Evolutionary conservation across 2,797 vertebrate species (phyloP).

Genomic region (Liasis olivaceus): DNA sequence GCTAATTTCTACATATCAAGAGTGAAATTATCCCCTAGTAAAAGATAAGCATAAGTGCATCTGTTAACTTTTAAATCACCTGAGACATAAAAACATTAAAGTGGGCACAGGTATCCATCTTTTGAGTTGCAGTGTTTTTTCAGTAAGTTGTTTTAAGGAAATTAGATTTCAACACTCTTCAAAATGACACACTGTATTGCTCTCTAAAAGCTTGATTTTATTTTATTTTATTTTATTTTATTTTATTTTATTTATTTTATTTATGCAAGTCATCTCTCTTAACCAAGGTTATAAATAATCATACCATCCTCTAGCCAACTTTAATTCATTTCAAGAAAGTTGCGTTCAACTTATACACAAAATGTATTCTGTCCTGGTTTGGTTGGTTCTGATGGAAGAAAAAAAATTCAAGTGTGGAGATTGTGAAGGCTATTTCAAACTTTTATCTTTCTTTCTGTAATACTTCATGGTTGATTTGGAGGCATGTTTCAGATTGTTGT

Average conservation of each 20-base stretch:
- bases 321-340: not conserved
- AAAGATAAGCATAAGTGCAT: constrained; percentile 67
- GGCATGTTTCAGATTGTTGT: too few relatives aligned
- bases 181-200: constrained; percentile 28
- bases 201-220: not conserved
- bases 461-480: too few relatives aligned
- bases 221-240: too few relatives aligned
- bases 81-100: constrained; percentile 52
- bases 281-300: not conserved
- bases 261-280: not conserved
- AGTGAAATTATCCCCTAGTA: constrained; percentile 72
- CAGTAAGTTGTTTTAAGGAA: constrained; percentile 29
- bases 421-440: too few relatives aligned
- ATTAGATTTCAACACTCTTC: constrained; percentile 21
- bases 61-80: constrained; percentile 73
- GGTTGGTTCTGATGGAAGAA: too few relatives aligned
- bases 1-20: constrained; percentile 74
- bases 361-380: too few relatives aligned
- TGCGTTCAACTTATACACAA: not conserved
- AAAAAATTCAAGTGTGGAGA: too few relatives aligned
- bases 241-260: too few relatives aligned
- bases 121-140: constrained; percentile 29
- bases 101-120: constrained; percentile 46
- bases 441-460: too few relatives aligned
- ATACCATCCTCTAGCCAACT: not conserved